phyloP scores from a whole-genome alignment of 2,797 vertebrate genomes.

The Tolypeutes matacus region DNA sequence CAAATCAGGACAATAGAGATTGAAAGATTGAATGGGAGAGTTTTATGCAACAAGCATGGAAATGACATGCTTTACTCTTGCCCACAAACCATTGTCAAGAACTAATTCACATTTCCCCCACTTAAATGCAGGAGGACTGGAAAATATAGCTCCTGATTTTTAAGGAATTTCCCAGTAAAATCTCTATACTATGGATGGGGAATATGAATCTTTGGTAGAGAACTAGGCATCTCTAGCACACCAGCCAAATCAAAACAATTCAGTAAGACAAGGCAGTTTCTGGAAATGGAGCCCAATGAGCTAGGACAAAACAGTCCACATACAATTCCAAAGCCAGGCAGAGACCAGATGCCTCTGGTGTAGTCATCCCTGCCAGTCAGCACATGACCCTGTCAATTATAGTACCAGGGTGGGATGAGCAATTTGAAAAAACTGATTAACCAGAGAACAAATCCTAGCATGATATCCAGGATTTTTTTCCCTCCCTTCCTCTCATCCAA shows the following conservation, averaged over 20 bases:
- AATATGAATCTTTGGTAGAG: neutral
- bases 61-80: neutral
- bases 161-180: neutral
- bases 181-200: neutral
- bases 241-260: conserved; percentile 7
- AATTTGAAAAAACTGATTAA: conserved; percentile 37
- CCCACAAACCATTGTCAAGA: neutral
- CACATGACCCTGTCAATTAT: neutral
- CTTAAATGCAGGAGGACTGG: neutral
- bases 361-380: neutral
- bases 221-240: neutral
- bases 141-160: neutral
- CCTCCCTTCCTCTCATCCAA: conserved; percentile 6
- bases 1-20: neutral
- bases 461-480: neutral
- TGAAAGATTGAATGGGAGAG: neutral
- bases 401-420: neutral
- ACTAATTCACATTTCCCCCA: neutral
- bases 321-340: neutral
- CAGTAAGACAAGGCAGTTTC: neutral
- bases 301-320: neutral
- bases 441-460: neutral
- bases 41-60: neutral
- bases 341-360: conserved; percentile 17
- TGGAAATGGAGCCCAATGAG: neutral